Conservation (phyloP, 2,113 vertebrate genomes). For the Myrmecobius fasciatus region DNA sequence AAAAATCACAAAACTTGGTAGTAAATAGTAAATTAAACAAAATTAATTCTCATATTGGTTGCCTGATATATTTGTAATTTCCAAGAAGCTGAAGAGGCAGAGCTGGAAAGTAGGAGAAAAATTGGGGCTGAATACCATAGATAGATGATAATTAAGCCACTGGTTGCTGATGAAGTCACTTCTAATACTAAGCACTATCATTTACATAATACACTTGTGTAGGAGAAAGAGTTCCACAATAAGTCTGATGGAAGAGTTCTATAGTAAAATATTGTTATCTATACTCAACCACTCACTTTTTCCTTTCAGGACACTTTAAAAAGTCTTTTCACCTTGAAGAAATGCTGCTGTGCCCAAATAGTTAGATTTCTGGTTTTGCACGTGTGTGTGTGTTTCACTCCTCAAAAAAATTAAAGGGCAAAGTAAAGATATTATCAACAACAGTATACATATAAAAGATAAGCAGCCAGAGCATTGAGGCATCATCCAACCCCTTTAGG, state of each 20-base stretch:
- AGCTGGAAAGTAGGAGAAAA: neutral
- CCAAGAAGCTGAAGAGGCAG: neutral
- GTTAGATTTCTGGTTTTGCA: neutral
- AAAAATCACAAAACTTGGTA: neutral
- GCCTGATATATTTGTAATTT: neutral
- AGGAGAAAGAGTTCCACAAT: neutral
- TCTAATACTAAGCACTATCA: too few species aligned
- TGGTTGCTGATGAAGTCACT: neutral
- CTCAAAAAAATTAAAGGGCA: too few species aligned
- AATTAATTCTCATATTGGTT: neutral
- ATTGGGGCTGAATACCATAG: too few species aligned
- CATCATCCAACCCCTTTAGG: too few species aligned
- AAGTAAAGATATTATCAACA: too few species aligned
- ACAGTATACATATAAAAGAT: too few species aligned
- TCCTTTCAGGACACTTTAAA: neutral
- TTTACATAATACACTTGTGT: neutral
- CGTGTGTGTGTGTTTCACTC: too few species aligned
- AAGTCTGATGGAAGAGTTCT: neutral
- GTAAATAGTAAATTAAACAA: neutral
- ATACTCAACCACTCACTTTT: neutral
- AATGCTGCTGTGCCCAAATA: neutral
- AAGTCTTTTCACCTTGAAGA: neutral
- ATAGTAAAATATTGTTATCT: neutral
- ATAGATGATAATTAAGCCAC: neutral
- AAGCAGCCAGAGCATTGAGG: too few species aligned